Evolutionary conservation across 2,113 vertebrate genomes (phyloP).

Genomic region (Menura novaehollandiae): DNA sequence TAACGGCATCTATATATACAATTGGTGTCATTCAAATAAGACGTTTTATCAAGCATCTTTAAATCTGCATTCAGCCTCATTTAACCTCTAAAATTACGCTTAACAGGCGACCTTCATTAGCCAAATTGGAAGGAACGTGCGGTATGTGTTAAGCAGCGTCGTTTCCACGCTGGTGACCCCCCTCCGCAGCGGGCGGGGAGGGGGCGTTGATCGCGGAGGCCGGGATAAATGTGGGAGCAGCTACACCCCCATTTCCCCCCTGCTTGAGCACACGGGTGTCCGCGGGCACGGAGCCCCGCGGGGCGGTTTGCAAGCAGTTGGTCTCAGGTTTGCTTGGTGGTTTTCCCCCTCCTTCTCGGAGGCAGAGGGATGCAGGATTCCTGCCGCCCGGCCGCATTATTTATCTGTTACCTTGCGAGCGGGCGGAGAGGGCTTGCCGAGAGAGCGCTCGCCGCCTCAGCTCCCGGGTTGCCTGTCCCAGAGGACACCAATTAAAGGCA

Average conservation of each 20-base stretch:
- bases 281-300: background rate
- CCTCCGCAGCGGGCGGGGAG: background rate
- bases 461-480: constrained; percentile 65
- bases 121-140: background rate
- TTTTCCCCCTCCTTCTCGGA: background rate
- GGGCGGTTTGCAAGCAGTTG: background rate
- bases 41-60: constrained; percentile 18
- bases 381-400: background rate
- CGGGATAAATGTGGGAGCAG: background rate
- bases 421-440: background rate
- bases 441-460: constrained; percentile 39
- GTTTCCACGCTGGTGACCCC: background rate
- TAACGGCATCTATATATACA: background rate
- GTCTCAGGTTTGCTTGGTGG: background rate
- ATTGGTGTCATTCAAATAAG: background rate
- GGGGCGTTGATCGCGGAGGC: accelerated
- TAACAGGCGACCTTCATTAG: constrained; percentile 12
- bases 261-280: background rate
- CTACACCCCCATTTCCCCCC: background rate
- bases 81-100: constrained; percentile 34
- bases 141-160: background rate
- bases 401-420: constrained; percentile 49
- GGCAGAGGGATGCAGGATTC: background rate
- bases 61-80: constrained; percentile 24
- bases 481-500: constrained; percentile 81